phyloP scores from a whole-genome alignment of 2,113 vertebrate genomes.

The Dasyurus viverrinus region DNA sequence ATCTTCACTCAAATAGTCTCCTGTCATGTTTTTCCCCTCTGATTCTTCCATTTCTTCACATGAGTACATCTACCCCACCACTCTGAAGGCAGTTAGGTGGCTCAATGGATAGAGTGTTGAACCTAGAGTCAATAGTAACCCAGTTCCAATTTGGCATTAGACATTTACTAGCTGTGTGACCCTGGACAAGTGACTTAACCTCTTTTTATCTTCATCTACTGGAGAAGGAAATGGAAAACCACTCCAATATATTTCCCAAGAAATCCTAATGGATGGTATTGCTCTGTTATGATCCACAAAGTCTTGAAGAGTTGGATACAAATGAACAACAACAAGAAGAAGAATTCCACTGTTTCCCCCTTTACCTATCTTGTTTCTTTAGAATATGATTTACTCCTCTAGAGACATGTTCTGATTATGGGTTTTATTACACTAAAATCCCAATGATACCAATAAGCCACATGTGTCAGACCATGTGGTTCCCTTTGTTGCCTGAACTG shows the following conservation, averaged over 20 bases:
- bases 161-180: not conserved
- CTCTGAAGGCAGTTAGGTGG: not conserved
- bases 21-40: not conserved
- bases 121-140: not conserved
- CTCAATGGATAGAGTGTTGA: not conserved
- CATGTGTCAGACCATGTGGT: not conserved
- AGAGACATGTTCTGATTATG: not conserved
- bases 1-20: not conserved
- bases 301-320: not conserved
- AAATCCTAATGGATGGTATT: not conserved
- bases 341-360: not conserved
- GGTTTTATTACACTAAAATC: not conserved
- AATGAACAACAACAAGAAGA: not conserved
- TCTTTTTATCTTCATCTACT: not conserved
- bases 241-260: not conserved
- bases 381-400: not conserved
- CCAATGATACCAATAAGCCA: not conserved
- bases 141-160: not conserved
- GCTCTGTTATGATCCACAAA: not conserved
- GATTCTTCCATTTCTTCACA: not conserved
- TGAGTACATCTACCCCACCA: not conserved
- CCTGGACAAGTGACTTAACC: not conserved
- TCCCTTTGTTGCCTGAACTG: not conserved
- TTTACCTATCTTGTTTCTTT: not conserved
- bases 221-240: not conserved